Evolutionary conservation across 2,888 invertebrate genomes (phyloP).

Genomic region (Pinctada fucata): DNA sequence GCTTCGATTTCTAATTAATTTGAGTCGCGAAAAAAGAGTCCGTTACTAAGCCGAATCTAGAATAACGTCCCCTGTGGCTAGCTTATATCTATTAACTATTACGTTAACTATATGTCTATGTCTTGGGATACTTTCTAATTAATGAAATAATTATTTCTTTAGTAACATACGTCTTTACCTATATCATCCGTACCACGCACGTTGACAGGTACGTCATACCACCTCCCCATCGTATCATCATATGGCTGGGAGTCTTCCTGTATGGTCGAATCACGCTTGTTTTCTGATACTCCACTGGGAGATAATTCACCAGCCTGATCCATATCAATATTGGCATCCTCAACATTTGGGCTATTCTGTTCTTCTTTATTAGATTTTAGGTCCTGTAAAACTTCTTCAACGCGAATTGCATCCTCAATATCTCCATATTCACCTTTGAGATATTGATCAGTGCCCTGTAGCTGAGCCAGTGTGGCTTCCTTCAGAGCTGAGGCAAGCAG

Average conservation of each 20-base stretch:
- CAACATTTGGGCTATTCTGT: constrained; percentile 4
- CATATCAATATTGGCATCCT: background rate
- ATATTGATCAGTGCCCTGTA: constrained; percentile 48
- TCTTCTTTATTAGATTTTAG: constrained; percentile 26
- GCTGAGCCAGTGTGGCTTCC: constrained; percentile 61
- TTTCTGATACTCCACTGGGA: background rate
- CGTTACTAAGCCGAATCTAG: no score
- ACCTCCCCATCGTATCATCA: constrained; percentile 33
- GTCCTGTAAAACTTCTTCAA: constrained; percentile 50
- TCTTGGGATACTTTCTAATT: no score
- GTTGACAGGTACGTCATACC: constrained; percentile 39
- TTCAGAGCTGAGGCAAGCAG: constrained; percentile 63
- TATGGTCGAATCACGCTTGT: constrained; percentile 8
- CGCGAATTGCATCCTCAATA: constrained; percentile 52
- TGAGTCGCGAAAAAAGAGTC: no score
- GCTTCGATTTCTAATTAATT: no score
- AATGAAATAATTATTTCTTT: no score
- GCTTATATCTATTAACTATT: no score
- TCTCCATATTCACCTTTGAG: constrained; percentile 49
- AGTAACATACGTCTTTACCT: no score
- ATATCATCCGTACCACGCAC: constrained; percentile 3
- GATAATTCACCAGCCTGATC: background rate
- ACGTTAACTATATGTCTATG: no score
- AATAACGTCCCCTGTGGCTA: no score
- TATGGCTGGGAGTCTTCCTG: constrained; percentile 6